phyloP scores from a whole-genome alignment of 2,113 vertebrate species.

The Bujurquina vittata region DNA sequence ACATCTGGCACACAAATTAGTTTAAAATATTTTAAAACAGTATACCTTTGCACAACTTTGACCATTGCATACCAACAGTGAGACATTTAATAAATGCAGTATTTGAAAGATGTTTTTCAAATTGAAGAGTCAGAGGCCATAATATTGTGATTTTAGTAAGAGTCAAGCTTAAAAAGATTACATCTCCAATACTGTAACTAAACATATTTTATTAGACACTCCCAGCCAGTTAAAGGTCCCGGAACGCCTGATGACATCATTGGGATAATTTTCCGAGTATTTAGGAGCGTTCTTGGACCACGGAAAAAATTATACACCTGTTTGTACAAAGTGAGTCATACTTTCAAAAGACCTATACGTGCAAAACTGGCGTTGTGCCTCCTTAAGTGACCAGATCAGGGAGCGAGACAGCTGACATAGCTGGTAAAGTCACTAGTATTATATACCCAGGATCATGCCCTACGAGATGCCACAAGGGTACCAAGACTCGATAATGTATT shows the following conservation, averaged over 20 bases:
- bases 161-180: no score
- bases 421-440: no score
- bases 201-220: not conserved
- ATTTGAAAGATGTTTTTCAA: not conserved
- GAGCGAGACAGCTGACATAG: no score
- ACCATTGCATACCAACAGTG: not conserved
- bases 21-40: not conserved
- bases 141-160: no score
- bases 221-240: not conserved
- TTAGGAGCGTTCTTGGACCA: not conserved
- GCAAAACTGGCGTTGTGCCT: no score
- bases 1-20: not conserved
- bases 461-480: no score
- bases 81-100: fast-evolving
- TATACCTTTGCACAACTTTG: not conserved
- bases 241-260: not conserved
- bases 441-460: no score
- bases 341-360: not conserved
- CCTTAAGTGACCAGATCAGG: no score
- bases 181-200: not conserved
- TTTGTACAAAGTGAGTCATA: not conserved
- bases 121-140: no score
- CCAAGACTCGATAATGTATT: no score
- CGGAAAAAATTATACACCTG: not conserved
- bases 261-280: not conserved